Conservation (phyloP, 2,888 invertebrate species). For the Poecilus cupreus region DNA sequence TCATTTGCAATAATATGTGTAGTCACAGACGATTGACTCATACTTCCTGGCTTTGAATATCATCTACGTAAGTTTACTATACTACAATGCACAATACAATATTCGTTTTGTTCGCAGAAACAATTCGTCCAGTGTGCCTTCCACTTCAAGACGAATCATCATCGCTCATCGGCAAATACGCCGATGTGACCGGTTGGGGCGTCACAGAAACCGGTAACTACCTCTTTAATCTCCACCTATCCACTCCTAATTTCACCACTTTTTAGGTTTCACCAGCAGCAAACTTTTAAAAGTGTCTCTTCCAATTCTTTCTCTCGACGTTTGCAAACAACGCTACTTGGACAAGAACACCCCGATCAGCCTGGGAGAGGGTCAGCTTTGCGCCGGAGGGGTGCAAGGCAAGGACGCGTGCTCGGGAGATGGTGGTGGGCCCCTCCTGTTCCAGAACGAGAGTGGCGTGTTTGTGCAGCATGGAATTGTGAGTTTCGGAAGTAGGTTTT, state of each 20-base stretch:
- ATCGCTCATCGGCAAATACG: background rate
- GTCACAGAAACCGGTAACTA: conserved; percentile 31
- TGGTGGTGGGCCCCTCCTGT: conserved; percentile 10
- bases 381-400: conserved; percentile 4
- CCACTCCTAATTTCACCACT: background rate
- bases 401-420: conserved; percentile 31
- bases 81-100: no score
- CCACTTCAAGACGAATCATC: background rate
- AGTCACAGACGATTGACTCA: no score
- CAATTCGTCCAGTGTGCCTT: conserved; percentile 19
- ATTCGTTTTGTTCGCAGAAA: background rate
- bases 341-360: background rate
- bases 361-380: background rate
- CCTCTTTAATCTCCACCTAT: no score
- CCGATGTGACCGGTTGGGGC: conserved; percentile 28
- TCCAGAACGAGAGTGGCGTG: background rate
- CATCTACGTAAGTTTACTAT: no score
- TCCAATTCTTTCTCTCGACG: background rate
- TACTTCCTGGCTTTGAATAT: no score
- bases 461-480: conserved; percentile 28
- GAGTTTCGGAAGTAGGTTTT: conserved; percentile 16
- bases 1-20: no score
- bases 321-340: background rate
- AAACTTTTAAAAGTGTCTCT: background rate
- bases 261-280: background rate